Conservation (phyloP, 2,888 invertebrate species). For the Amitus sp. region DNA sequence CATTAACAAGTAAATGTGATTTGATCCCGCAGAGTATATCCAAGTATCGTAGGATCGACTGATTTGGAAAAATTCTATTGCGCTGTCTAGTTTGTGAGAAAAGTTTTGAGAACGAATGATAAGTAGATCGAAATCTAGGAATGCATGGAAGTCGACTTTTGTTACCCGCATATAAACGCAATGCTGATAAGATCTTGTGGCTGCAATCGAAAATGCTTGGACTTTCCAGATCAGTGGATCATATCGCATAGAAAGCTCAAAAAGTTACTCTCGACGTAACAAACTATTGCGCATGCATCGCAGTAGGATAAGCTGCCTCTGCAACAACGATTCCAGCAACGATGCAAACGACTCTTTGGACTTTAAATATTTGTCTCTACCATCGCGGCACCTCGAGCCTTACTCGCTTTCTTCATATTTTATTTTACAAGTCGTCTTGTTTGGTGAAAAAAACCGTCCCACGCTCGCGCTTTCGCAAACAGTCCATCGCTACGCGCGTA, state of each 20-base stretch:
- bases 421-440: too few species aligned
- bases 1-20: not conserved
- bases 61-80: not conserved
- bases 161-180: too few species aligned
- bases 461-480: too few species aligned
- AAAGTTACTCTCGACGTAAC: slow-evolving; percentile 25
- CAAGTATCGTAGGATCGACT: not conserved
- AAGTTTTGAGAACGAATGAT: too few species aligned
- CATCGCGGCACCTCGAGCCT: slow-evolving; percentile 1
- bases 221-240: slow-evolving; percentile 28
- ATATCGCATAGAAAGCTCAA: slow-evolving; percentile 14
- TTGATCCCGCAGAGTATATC: not conserved
- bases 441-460: too few species aligned
- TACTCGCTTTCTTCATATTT: too few species aligned
- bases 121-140: too few species aligned
- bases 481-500: too few species aligned
- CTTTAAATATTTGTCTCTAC: slow-evolving; percentile 1
- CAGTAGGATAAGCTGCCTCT: slow-evolving; percentile 48
- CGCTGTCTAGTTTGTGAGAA: too few species aligned
- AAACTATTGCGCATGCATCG: slow-evolving; percentile 38
- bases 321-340: slow-evolving; percentile 33
- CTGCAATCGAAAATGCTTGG: not conserved
- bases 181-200: not conserved
- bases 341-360: slow-evolving; percentile 20
- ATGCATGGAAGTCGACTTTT: too few species aligned